Evolutionary conservation across 1,140 invertebrate genomes (phyloP).

Genomic region (Macrobrachium nipponense): DNA sequence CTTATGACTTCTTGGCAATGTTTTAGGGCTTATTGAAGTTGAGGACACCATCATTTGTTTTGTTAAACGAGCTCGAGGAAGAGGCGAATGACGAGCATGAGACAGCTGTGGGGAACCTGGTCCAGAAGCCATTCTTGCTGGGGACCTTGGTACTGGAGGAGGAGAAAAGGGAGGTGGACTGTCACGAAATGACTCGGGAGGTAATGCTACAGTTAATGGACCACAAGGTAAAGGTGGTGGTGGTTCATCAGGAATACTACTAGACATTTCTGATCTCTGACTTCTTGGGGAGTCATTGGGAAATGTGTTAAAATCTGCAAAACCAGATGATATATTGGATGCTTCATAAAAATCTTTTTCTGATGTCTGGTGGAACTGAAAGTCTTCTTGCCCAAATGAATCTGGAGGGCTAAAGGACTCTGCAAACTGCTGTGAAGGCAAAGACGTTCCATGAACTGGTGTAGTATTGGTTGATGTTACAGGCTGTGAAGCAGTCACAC

Average conservation of each 20-base stretch:
- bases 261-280: conserved; percentile 63
- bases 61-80: conserved; percentile 47
- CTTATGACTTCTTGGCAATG: conserved; percentile 62
- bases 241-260: conserved; percentile 62
- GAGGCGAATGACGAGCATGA: conserved; percentile 21
- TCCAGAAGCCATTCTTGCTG: conserved; percentile 52
- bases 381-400: conserved; percentile 50
- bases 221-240: conserved; percentile 57
- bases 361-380: conserved; percentile 31
- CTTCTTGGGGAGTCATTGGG: conserved; percentile 62
- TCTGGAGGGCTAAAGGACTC: conserved; percentile 62
- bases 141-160: conserved; percentile 56
- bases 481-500: conserved; percentile 45
- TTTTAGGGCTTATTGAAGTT: conserved; percentile 59
- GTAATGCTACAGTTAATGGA: conserved; percentile 61
- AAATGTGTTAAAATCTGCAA: conserved; percentile 63
- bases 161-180: conserved; percentile 62
- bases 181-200: conserved; percentile 64
- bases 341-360: conserved; percentile 52
- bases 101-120: conserved; percentile 51
- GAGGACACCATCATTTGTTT: conserved; percentile 50
- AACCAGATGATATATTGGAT: conserved; percentile 54
- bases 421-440: conserved; percentile 59
- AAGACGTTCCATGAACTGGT: conserved; percentile 56
- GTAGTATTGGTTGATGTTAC: conserved; percentile 60